A percentile compares a stretch with the other conserved stretches of the same genome.
Evolutionary conservation across 2,888 invertebrate species (phyloP).

Genomic region (Xestoiulus laeticollis): DNA sequence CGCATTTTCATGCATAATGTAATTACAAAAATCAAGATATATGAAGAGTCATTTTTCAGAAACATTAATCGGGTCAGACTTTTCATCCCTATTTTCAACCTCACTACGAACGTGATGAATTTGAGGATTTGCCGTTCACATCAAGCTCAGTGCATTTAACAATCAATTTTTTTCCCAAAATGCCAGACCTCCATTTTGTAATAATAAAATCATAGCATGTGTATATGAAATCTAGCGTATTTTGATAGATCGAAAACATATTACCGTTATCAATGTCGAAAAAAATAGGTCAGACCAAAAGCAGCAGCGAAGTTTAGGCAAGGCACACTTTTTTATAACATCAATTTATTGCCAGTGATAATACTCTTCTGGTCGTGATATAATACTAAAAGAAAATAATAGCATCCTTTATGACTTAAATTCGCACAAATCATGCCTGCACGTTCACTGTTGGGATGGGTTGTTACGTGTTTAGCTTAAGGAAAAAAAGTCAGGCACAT

Average conservation of each 20-base stretch:
- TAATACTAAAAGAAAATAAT: slow-evolving; percentile 28
- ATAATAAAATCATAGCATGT: not conserved
- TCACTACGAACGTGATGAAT: not conserved
- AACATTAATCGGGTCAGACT: no score
- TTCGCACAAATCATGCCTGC: slow-evolving; percentile 27
- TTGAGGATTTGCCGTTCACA: not conserved
- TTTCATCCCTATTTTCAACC: no score
- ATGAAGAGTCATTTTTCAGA: no score
- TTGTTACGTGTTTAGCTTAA: not conserved
- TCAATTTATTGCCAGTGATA: slow-evolving; percentile 34
- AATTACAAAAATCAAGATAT: no score
- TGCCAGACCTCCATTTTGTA: not conserved
- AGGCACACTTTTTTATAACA: slow-evolving; percentile 13
- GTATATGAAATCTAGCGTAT: not conserved
- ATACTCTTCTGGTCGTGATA: slow-evolving; percentile 9
- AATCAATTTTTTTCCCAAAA: not conserved
- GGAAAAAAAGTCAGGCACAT: not conserved
- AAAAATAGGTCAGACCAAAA: slow-evolving; percentile 31
- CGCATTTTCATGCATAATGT: no score
- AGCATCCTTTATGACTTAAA: slow-evolving; percentile 33
- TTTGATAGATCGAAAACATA: slow-evolving; percentile 37
- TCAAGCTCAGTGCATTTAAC: not conserved
- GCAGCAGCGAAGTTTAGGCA: not conserved
- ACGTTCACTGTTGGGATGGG: not conserved
- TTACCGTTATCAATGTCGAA: slow-evolving; percentile 31